Percentiles rank a stretch among this genome's conserved stretches.
phyloP scores from a whole-genome alignment of 2,797 vertebrate genomes.

The Microchirus variegatus region DNA sequence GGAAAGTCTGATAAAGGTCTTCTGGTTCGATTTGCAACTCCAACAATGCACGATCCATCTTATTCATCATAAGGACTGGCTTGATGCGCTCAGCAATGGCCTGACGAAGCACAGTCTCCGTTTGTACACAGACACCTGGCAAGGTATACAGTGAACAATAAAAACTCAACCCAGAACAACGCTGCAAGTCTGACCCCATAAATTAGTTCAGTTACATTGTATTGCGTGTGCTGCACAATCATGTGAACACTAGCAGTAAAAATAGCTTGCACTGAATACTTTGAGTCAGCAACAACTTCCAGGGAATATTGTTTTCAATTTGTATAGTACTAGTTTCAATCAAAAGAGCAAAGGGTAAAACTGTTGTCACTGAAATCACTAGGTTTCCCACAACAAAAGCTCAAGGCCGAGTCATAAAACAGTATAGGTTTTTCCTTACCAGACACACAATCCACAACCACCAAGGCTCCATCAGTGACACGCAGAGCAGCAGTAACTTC shows the following conservation, averaged over 20 bases:
- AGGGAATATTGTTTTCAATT: too few species aligned
- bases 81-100: constrained; percentile 94
- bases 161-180: background rate
- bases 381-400: too few species aligned
- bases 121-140: constrained; percentile 93
- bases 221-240: too few species aligned
- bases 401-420: too few species aligned
- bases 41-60: constrained; percentile 95
- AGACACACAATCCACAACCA: constrained; percentile 95
- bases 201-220: too few species aligned
- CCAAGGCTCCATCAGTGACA: constrained; percentile 94
- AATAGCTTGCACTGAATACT: too few species aligned
- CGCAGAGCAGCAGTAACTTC: constrained; percentile 97
- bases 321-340: too few species aligned
- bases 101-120: constrained; percentile 95
- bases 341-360: too few species aligned
- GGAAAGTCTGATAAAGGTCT: constrained; percentile 94
- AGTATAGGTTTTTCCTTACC: constrained; percentile 75
- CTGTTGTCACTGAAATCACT: too few species aligned
- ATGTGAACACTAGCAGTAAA: too few species aligned
- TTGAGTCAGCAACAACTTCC: too few species aligned
- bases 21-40: constrained; percentile 93
- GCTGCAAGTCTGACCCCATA: too few species aligned
- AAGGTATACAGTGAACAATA: background rate
- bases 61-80: constrained; percentile 98